Conservation (phyloP, 1,140 invertebrate genomes). For the Varroa destructor region DNA sequence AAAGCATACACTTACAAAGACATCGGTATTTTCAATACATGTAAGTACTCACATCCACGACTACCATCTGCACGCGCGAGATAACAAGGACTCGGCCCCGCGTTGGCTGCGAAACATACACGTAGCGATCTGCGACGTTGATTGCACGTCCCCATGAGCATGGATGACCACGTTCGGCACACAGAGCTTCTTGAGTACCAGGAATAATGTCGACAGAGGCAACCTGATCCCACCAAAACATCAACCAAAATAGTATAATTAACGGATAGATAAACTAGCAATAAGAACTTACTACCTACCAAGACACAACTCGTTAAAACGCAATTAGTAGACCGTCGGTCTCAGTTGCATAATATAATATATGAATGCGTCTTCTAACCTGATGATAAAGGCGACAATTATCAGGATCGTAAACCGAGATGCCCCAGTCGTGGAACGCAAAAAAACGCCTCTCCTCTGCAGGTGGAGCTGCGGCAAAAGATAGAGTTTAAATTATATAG, state of each 20-base stretch:
- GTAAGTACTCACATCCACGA: slow-evolving; percentile 33
- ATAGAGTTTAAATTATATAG: neutral
- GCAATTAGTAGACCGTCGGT: too few relatives aligned
- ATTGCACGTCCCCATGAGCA: slow-evolving; percentile 61
- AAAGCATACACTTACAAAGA: too few relatives aligned
- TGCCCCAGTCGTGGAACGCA: slow-evolving; percentile 61
- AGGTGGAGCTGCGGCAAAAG: slow-evolving; percentile 44
- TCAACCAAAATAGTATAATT: too few relatives aligned
- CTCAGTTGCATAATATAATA: too few relatives aligned
- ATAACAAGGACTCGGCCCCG: slow-evolving; percentile 58
- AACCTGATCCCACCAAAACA: neutral
- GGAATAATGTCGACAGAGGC: slow-evolving; percentile 59
- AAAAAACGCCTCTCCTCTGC: slow-evolving; percentile 56
- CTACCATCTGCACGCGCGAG: slow-evolving; percentile 52
- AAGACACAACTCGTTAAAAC: too few relatives aligned
- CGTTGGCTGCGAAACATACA: slow-evolving; percentile 60
- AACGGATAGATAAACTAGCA: too few relatives aligned
- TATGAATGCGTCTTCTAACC: slow-evolving; percentile 40
- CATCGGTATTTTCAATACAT: neutral
- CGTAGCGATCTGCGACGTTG: slow-evolving; percentile 56
- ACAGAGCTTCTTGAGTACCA: slow-evolving; percentile 59
- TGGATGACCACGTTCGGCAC: slow-evolving; percentile 50
- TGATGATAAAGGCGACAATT: slow-evolving; percentile 57
- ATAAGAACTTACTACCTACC: too few relatives aligned
- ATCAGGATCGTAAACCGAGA: slow-evolving; percentile 60